Evolutionary conservation across 2,888 invertebrate species (phyloP), one percentile per base, ranked within the genome.

Genomic region (Bugula neritina): DNA sequence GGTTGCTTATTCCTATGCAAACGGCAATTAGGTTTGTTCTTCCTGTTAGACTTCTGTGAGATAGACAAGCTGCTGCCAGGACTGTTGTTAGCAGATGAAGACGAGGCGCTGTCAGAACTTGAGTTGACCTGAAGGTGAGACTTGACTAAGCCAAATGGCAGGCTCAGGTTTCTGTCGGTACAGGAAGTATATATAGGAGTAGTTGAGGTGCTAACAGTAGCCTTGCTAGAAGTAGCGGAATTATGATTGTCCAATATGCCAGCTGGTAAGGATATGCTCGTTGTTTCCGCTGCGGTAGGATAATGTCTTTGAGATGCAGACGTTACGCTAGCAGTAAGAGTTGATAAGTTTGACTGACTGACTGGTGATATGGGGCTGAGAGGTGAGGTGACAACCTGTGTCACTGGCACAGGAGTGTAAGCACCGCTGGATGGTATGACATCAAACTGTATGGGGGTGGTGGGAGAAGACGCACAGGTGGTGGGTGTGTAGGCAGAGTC

Each of bases 11-110:
- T 34, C 31, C 63, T 25, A 10, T 63, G 63, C 5, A 63, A 31
- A 25, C 63, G 63, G 31, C 5, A 5, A 5, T 27, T 27, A 25
- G 63, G 63, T 10, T 27, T 27, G 27, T 63, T 63, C 63, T 31
- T 63, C 29, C n/a, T 21, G 63, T 63, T 29, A 63, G 27, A 29
- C 29, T 27, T 27, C 3, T 63, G 63, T 10, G 63, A 3, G 31
- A 10, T 3, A 17, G 43, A 43, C 43, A 43, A 10, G 43, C 13
- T 31, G 31, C 63, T 31, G 31, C 63, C 34, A 29, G 63, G 63
- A 34, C 63, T 63, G 63, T 63, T 63, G 31, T 63, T 63, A n/a
- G 63, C 63, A 31, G 63, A 63, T 5, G 63, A 63, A 5, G 63
- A 63, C 10, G 43, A 43, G 17, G 43, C 43, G n/a, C 63, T 63